Evolutionary conservation across 2,797 vertebrate species (phyloP), one percentile per base, ranked within the genome.

Genomic region (Tympanoctomys barrerae): DNA sequence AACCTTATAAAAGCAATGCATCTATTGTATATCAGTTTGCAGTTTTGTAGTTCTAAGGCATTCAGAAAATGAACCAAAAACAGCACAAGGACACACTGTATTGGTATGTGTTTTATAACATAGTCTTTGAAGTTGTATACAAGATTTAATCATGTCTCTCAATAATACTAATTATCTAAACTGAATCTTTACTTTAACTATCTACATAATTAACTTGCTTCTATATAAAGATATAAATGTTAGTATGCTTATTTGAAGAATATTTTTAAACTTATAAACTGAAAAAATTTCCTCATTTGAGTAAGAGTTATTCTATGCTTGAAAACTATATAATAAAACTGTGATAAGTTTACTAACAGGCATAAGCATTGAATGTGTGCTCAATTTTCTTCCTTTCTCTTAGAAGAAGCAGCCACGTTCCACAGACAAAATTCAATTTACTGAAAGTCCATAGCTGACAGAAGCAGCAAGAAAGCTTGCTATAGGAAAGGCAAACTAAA

Each of bases 91-190:
- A 75, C 57, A 52, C 6, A 79, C 1, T n/a, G 1, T 42, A 22
- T 59, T 46, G 33, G 57, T 84, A n/a, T 68, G 7, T 59, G 22
- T 4, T 81, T 8, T 28, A 73, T 42, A 57, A 83, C 18, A 84
- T 36, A 52, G 79, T 46, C 22, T 46, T 3, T 66, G 11, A 39
- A 0, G 11, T 14, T 81, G 24, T 87, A 61, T 16, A 16, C 64
- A 28, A 92, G 46, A 90, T 89, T 85, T 93, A 79, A 95, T 54
- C 4, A 66, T 52, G 13, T 66, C 28, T 89, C 13, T 79, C 71
- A 83, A 28, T 59, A 90, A 78, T 0, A 0, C 2, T 61, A 71
- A 81, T 75, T 87, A 42, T 3, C 39, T 82, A 61, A 96, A 0
- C 13, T 22, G 26, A 71, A 11, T 18, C 12, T 87, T 84, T 79